These are phyloP conservation scores for Hydropsyche betteni DNA, from an alignment of 2,888 invertebrate species.

Conservation along the genomic window DNA sequence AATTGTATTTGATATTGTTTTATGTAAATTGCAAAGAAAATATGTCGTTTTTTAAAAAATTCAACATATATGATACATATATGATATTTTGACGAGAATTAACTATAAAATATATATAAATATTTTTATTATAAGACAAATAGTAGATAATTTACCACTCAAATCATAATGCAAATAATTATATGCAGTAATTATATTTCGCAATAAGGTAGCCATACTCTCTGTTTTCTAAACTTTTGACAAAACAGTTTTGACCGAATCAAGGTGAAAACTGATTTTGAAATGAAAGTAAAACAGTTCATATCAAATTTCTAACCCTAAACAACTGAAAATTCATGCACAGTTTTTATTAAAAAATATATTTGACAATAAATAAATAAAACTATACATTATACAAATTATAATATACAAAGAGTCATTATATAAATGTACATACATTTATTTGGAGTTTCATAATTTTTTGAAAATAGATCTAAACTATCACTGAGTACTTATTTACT, in stretches of 20 bases:
- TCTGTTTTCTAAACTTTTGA: not conserved
- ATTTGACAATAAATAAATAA: not conserved
- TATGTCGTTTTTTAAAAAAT: too few relatives aligned
- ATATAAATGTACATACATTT: not conserved
- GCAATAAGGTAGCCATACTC: slow-evolving; percentile 52
- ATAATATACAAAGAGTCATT: not conserved
- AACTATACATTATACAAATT: not conserved
- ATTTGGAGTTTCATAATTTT: too few relatives aligned
- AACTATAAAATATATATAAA: not conserved
- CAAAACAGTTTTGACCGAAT: slow-evolving; percentile 1
- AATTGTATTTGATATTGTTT: too few relatives aligned
- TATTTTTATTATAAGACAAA: slow-evolving; percentile 37
- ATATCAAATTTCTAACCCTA: not conserved
- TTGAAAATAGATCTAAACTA: not conserved
- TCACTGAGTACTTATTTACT: not conserved
- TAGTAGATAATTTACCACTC: slow-evolving; percentile 50
- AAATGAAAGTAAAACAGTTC: not conserved
- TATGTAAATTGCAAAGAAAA: too few relatives aligned
- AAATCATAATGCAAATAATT: slow-evolving; percentile 50
- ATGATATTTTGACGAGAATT: slow-evolving; percentile 1
- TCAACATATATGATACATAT: not conserved
- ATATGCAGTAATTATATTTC: slow-evolving; percentile 51
- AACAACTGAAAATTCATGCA: not conserved
- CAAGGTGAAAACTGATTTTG: slow-evolving; percentile 5
- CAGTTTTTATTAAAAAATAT: not conserved